phyloP scores from a whole-genome alignment of 2,888 invertebrate genomes.

The Lochmaea crataegi region DNA sequence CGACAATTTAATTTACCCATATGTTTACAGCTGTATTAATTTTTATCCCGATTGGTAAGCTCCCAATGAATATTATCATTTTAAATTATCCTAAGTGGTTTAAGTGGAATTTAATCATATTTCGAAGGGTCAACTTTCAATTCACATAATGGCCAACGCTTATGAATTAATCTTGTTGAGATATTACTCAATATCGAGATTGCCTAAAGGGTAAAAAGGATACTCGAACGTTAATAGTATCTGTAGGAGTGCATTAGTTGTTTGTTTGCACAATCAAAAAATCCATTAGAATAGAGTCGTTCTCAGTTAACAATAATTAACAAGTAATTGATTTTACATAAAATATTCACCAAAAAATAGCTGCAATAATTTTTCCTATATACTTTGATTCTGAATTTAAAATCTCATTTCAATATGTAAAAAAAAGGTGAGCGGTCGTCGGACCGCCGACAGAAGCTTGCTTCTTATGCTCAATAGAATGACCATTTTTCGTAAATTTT shows the following conservation, averaged over 20 bases:
- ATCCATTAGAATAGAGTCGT: not conserved
- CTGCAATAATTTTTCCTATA: too few species aligned
- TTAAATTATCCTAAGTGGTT: slow-evolving; percentile 8
- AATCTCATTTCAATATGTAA: too few species aligned
- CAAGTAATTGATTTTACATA: not conserved
- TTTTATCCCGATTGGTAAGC: not conserved
- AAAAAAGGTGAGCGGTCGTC: too few species aligned
- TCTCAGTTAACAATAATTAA: not conserved
- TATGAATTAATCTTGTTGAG: slow-evolving; percentile 10
- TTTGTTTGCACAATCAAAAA: not conserved
- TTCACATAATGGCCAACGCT: slow-evolving; percentile 7
- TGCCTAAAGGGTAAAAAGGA: slow-evolving; percentile 12
- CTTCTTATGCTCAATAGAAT: too few species aligned
- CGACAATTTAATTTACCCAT: not conserved
- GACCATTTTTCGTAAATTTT: too few species aligned
- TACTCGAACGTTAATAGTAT: not conserved
- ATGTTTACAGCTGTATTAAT: not conserved
- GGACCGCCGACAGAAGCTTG: too few species aligned
- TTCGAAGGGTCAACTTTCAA: slow-evolving; percentile 7
- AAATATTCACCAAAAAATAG: not conserved
- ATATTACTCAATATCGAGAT: slow-evolving; percentile 12
- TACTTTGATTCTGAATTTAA: too few species aligned
- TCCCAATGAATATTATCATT: not conserved
- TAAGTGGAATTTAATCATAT: not conserved
- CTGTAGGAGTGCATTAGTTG: not conserved